A percentile compares a stretch with the other conserved stretches of the same genome.
These are phyloP conservation scores for Pediacus dermestoides DNA, from an alignment of 2,888 invertebrate species.

Conservation along the genomic window DNA sequence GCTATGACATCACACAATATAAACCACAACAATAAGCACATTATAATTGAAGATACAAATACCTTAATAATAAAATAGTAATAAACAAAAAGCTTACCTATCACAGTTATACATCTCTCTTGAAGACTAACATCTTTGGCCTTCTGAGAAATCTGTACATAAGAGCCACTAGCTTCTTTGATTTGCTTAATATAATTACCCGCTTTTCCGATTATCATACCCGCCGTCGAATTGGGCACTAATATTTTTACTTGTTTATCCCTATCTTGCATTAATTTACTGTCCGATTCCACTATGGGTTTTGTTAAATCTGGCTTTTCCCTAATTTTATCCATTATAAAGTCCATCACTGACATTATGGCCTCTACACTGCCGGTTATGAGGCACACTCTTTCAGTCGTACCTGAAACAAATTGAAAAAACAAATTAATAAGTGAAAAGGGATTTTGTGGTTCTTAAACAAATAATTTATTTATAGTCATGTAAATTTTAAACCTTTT, in stretches of 20 bases:
- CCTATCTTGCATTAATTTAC: slow-evolving; percentile 80
- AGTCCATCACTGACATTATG: slow-evolving; percentile 86
- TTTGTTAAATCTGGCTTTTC: slow-evolving; percentile 90
- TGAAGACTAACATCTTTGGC: slow-evolving; percentile 89
- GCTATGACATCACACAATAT: neutral
- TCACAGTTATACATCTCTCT: slow-evolving; percentile 93
- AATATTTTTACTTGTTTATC: slow-evolving; percentile 95
- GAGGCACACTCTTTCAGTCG: slow-evolving; percentile 89
- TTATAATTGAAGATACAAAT: slow-evolving; percentile 1
- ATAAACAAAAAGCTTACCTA: too few species aligned
- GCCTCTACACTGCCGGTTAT: slow-evolving; percentile 89
- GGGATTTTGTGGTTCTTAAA: too few species aligned
- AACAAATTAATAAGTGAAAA: too few species aligned
- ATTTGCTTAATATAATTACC: slow-evolving; percentile 95
- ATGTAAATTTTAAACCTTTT: too few species aligned
- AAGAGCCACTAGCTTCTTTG: slow-evolving; percentile 90
- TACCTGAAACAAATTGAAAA: slow-evolving; percentile 73
- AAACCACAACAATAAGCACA: neutral
- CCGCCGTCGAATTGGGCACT: slow-evolving; percentile 94
- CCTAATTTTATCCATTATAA: slow-evolving; percentile 93
- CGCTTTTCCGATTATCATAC: slow-evolving; percentile 96
- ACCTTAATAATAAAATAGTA: slow-evolving; percentile 3
- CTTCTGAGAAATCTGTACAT: slow-evolving; percentile 95
- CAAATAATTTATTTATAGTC: too few species aligned
- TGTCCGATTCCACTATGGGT: slow-evolving; percentile 72